Base-by-base conservation (phyloP, 2,113 vertebrate genomes). In the Cyrtonyx montezumae region DNA sequence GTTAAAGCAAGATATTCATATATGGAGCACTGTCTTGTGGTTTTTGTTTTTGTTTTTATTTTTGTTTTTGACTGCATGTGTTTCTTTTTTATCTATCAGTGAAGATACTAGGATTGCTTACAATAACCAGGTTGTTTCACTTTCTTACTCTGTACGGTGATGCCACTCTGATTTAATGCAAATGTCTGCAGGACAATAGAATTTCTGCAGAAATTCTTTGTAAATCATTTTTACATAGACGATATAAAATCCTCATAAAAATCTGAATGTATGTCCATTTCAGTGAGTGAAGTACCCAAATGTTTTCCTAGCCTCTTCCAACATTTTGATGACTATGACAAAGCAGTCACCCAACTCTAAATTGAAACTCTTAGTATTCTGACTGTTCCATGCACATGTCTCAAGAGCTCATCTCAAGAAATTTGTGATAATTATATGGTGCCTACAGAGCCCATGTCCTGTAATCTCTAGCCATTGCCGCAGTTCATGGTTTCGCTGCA, bases 401-500 rank as follows among this genome's bases (percentile, higher is more conserved):
- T 37, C n/a, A n/a, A n/a, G 30, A 76, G n/a, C 15, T 93, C 32
- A 66, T 90, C 40, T 81, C 51, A 71, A 75, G 86, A 51, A 67
- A 86, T 84, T 61, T 81, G n/a, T 81, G 28, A 51, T 88, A 87
- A 88, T 93, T 88, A 53, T 58, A 58, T 0, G 0, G 28, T 88
- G 70, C 17, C 78, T 92, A 49, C 76, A 62, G 66, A 94, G 83
- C 88, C 88, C 77, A 20, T 75, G 37, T 80, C 79, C 88, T 6
- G 6, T 92, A 87, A 90, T 65, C 26, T 95, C 59, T 48, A 49
- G 14, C 32, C 81, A 16, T 84, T 84, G 48, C 48, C 70, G 91
- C 91, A 53, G 53, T 76, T 92, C 66, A 53, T 87, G 78, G 32
- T 91, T 91, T 89, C 93, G 51, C 74, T 95, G 83, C 53, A 45